Percentiles rank a stretch among this genome's conserved stretches.
Conservation (phyloP, 2,113 vertebrate genomes). For the Galbula dea region DNA sequence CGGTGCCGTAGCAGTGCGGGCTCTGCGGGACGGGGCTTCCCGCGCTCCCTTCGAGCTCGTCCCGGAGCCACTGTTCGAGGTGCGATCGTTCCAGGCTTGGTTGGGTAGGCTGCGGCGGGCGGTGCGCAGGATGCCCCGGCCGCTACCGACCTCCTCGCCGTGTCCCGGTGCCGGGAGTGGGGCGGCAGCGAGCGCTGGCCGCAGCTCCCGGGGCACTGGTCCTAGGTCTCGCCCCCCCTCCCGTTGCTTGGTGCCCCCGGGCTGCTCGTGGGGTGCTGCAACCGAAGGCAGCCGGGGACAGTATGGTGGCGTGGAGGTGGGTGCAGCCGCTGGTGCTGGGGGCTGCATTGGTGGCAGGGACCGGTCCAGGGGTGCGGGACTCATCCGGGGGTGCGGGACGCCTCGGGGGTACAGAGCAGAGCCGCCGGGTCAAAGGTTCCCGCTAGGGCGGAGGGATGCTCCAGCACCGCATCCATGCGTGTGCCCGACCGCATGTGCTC, state of each 20-base stretch:
- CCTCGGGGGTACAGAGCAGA: not conserved
- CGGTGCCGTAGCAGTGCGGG: not conserved
- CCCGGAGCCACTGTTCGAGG: not conserved
- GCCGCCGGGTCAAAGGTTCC: not conserved
- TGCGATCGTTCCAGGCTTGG: not conserved
- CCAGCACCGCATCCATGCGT: not conserved
- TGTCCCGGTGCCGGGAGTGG: not conserved
- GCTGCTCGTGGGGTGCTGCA: not conserved
- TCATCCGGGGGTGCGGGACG: too few species aligned
- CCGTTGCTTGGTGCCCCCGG: not conserved
- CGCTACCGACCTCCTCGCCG: not conserved
- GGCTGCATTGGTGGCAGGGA: not conserved
- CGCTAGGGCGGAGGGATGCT: not conserved
- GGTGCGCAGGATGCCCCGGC: too few species aligned
- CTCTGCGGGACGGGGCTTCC: not conserved
- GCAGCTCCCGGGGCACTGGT: not conserved
- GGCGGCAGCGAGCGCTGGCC: not conserved
- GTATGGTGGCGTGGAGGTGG: not conserved
- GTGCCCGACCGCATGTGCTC: not conserved
- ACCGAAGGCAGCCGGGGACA: not conserved
- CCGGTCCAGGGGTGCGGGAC: too few species aligned
- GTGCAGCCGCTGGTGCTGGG: not conserved
- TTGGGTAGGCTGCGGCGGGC: not conserved
- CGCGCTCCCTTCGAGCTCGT: not conserved
- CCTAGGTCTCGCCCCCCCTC: not conserved